Percentiles rank a stretch among this genome's conserved stretches.
phyloP scores from a whole-genome alignment of 2,797 vertebrate genomes.

The Sebastiscus albofasciatus region DNA sequence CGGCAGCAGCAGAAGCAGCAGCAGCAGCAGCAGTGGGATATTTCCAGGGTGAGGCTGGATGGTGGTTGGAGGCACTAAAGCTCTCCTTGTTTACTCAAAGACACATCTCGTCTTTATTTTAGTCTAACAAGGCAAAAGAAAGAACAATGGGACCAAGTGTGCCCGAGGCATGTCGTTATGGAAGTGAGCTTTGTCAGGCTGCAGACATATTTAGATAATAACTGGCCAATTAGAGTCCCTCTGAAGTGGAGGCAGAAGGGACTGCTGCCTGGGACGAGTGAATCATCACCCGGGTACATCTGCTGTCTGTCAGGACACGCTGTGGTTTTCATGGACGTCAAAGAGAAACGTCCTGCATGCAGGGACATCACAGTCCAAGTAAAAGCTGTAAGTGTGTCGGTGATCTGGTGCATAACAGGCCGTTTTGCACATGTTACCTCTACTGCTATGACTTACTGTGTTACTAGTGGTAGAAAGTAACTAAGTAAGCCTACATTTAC shows the following conservation, averaged over 20 bases:
- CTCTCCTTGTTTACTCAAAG: not conserved
- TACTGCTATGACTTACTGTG: not conserved
- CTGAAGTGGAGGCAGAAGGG: not conserved
- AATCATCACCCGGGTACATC: slow-evolving; percentile 35
- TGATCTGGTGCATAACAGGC: not conserved
- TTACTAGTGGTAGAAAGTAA: not conserved
- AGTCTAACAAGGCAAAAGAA: slow-evolving; percentile 9
- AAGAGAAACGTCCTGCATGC: not conserved
- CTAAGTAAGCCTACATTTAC: not conserved
- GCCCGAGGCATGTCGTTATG: slow-evolving; percentile 13
- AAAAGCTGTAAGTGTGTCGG: accelerated
- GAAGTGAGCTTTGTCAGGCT: slow-evolving; percentile 2
- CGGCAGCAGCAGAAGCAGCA: not conserved
- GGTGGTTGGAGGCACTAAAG: not conserved
- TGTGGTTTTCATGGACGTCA: not conserved
- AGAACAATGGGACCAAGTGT: not conserved
- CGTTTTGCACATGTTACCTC: not conserved
- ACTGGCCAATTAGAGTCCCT: slow-evolving; percentile 33
- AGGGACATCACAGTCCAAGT: not conserved
- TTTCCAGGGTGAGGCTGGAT: not conserved
- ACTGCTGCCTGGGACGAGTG: slow-evolving; percentile 26
- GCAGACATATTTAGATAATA: slow-evolving; percentile 44
- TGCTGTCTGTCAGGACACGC: not conserved
- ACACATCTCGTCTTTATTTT: slow-evolving; percentile 10
- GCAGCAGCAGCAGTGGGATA: not conserved